Base-by-base conservation (phyloP, 2,888 invertebrate genomes). In the Apotomis capreana region DNA sequence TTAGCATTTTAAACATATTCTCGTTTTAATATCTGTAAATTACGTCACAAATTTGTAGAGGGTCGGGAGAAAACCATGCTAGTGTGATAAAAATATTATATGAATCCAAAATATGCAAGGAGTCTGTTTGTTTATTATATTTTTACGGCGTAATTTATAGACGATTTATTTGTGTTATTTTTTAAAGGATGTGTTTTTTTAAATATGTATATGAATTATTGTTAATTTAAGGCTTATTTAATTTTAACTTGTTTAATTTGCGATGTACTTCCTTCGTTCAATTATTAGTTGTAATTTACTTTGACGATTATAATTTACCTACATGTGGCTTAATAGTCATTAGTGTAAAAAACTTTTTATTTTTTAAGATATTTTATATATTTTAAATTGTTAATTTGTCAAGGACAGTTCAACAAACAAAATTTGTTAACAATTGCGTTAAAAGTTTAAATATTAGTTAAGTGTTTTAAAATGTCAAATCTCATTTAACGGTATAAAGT, bases 231-330 rank as follows among this genome's bases (percentile, higher is more conserved):
- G 13, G 8, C 6, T 57, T 36, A 40, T 72, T 61, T 61, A n/a
- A 54, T 64, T 70, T 75, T 75, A 52, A 10, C 74, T 76, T 70
- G 69, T 76, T 78, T 80, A 69, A 70, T 77, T 79, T 82, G 75
- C 77, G 65, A 75, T 76, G 78, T 81, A 85, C 90, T 90, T 89
- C 90, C 90, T 87, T 73, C 87, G 90, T 89, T 91, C 91, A 91
- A 91, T 91, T 91, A 89, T 87, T 90, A 90, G 79, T 86, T 87
- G 78, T 84, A 82, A 78, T 79, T 76, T 79, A 77, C 68, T 78
- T 76, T 74, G 46, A 67, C 62, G 60, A 67, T 55, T 68, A 69
- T 70, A 55, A 70, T 62, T 73, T 73, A 57, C 46, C 70, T 46
- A 55, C 75, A 73, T 77, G 84, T 83, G 83, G 78, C 77, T 79